Evolutionary conservation across 2,113 vertebrate species (phyloP).

Genomic region (Percina caprodes): DNA sequence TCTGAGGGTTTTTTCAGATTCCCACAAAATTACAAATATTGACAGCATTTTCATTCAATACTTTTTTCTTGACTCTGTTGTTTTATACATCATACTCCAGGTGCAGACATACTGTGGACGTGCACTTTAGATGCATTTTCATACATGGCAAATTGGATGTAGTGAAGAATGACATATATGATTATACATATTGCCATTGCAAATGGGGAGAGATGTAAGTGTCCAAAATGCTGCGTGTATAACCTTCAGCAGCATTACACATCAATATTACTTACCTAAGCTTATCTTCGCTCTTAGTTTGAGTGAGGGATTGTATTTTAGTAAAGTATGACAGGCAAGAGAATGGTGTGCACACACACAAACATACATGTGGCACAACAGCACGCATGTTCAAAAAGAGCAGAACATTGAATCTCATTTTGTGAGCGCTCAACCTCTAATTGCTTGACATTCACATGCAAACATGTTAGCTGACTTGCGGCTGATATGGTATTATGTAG

Average conservation of each 20-base stretch:
- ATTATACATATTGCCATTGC: conserved; percentile 43
- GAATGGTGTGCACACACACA: not conserved
- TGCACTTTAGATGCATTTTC: conserved; percentile 26
- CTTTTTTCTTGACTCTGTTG: not conserved
- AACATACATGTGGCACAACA: not conserved
- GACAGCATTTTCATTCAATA: not conserved
- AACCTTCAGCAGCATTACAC: conserved; percentile 60
- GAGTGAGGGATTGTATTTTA: conserved; percentile 57
- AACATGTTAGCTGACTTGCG: conserved; percentile 62
- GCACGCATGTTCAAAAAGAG: conserved; percentile 48
- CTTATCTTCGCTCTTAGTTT: conserved; percentile 54
- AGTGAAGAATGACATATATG: conserved; percentile 52
- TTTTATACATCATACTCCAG: not conserved
- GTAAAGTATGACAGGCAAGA: conserved; percentile 49
- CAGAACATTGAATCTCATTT: conserved; percentile 66
- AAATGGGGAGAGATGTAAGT: conserved; percentile 54
- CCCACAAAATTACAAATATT: conserved; percentile 14
- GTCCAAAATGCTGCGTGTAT: conserved; percentile 49
- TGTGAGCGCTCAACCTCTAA: conserved; percentile 63
- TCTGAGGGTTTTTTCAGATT: not conserved
- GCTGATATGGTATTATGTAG: conserved; percentile 66
- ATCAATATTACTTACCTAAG: conserved; percentile 62
- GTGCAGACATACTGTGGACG: conserved; percentile 5
- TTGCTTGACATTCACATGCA: conserved; percentile 75
- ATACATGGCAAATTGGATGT: conserved; percentile 44